Conservation (phyloP, 2,888 invertebrate species). For the Rhagium mordax region DNA sequence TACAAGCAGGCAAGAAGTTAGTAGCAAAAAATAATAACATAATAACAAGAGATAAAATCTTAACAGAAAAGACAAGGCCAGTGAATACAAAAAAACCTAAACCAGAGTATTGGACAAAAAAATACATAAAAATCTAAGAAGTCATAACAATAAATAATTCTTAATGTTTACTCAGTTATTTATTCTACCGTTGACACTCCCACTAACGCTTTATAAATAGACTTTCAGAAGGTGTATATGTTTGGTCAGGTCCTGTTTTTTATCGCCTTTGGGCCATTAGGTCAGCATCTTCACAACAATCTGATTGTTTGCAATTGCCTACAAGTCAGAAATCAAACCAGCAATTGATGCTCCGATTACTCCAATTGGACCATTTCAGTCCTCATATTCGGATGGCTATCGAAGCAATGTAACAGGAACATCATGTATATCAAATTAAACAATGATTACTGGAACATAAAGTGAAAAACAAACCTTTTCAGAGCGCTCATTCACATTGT, state of each 20-base stretch:
- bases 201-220: not conserved
- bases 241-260: not conserved
- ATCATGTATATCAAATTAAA: too few relatives aligned
- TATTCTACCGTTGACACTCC: not conserved
- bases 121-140: not conserved
- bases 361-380: too few relatives aligned
- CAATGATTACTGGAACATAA: too few relatives aligned
- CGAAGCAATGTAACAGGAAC: too few relatives aligned
- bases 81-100: not conserved
- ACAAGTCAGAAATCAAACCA: too few relatives aligned
- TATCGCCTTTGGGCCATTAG: not conserved
- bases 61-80: not conserved
- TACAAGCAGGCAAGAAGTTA: not conserved
- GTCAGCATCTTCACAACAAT: too few relatives aligned
- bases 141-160: not conserved
- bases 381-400: too few relatives aligned
- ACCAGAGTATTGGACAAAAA: not conserved
- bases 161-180: not conserved
- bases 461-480: too few relatives aligned
- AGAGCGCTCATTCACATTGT: too few relatives aligned
- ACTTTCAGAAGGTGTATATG: not conserved
- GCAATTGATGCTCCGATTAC: too few relatives aligned
- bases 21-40: not conserved
- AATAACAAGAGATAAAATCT: not conserved
- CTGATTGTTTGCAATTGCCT: too few relatives aligned